Evolutionary conservation across 2,888 invertebrate species (phyloP), one percentile per base, ranked within the genome.

Genomic region (Epirrhoe alternata): DNA sequence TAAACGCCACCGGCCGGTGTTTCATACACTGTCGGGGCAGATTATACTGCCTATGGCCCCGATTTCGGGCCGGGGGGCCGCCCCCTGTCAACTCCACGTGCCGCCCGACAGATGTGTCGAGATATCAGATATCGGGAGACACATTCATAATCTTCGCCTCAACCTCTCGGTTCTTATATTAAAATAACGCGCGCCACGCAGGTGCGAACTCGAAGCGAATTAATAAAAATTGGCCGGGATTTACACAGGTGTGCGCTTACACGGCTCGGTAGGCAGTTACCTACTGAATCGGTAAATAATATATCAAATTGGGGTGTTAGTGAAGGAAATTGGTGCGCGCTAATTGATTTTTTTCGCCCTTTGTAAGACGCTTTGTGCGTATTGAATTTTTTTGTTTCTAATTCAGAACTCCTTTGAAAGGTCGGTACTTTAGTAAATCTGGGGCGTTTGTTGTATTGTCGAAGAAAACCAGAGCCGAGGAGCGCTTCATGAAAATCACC

Each of bases 1-100:
- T 93, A 93, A 93, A 91, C 87, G 90, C 88, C 92, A 91, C 91
- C 90, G 92, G 92, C 86, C 91, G 88, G 88, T 90, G 90, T 90
- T 91, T 91, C 91, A 92, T 93, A 91, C 89, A 91, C 88, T 91
- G 85, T 87, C 86, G 85, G 85, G 88, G 87, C 91, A 89, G 89
- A 89, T 91, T 92, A 91, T 91, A 88, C 89, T 86, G 88, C 87
- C 86, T 85, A 85, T 82, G 85, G 86, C 85, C 84, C 85, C 86
- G 83, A 82, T 81, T 82, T 73, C 77, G 81, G 78, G 82, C 76
- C 64, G 76, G 75, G 70, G 76, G 69, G 77, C 86, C 88, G 78
- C 88, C 90, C 88, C 78, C 89, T 86, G 90, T 89, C 92, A 88
- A 76, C 87, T 83, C 87, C 90, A 89, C 88, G 88, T 87, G 90